Conservation (phyloP, 2,888 invertebrate species). For the Drosophila recens region DNA sequence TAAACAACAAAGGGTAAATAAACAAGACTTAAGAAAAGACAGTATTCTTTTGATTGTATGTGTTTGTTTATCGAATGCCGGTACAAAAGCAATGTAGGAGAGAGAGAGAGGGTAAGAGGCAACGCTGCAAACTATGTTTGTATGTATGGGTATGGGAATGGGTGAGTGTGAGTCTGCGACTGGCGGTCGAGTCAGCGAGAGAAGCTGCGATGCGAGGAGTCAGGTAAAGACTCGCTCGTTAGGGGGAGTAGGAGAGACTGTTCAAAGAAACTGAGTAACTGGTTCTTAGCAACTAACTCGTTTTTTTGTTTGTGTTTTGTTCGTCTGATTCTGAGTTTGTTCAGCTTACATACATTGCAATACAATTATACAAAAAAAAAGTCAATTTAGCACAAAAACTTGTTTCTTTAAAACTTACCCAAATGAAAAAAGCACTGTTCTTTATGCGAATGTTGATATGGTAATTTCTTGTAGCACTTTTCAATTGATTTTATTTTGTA, state of each 20-base stretch:
- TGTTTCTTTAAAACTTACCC: constrained; percentile 60
- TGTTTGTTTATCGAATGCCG: constrained; percentile 25
- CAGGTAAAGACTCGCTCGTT: constrained; percentile 53
- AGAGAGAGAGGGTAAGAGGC: constrained; percentile 1
- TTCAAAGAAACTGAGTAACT: constrained; percentile 47
- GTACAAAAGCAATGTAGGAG: constrained; percentile 5
- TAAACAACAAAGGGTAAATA: constrained; percentile 1
- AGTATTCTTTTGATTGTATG: not conserved
- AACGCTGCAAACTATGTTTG: constrained; percentile 13
- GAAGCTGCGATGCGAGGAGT: constrained; percentile 38
- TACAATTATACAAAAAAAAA: constrained; percentile 19
- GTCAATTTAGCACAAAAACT: constrained; percentile 43
- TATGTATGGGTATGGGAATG: not conserved
- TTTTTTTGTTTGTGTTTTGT: constrained; percentile 42
- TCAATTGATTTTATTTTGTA: constrained; percentile 10
- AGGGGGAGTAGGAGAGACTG: constrained; percentile 20
- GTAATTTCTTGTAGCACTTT: constrained; percentile 33
- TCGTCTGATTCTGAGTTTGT: constrained; percentile 27
- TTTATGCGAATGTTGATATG: constrained; percentile 37
- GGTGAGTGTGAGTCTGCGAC: constrained; percentile 13
- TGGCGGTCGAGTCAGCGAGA: constrained; percentile 11
- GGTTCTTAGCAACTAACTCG: constrained; percentile 74
- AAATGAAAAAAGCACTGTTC: constrained; percentile 36
- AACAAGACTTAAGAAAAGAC: not conserved
- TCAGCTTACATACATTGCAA: constrained; percentile 33